A percentile compares a stretch with the other conserved stretches of the same genome.
Evolutionary conservation across 1,140 invertebrate species (phyloP).

Genomic region (Drosophila tropicalis): DNA sequence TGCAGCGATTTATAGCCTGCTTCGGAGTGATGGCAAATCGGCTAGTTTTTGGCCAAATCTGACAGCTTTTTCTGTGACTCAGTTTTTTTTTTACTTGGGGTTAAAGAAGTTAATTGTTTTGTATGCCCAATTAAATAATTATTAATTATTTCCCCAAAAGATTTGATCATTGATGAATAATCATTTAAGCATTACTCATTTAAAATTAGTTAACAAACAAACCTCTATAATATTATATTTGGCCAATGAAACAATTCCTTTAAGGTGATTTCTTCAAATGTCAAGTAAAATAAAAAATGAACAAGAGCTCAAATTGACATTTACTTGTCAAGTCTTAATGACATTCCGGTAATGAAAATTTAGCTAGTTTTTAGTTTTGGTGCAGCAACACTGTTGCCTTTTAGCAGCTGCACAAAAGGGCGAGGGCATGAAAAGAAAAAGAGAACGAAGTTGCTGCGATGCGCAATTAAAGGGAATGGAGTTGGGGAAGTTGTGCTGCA

Average conservation of each 20-base stretch:
- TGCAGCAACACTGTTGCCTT: slow-evolving; percentile 33
- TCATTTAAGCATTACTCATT: no score
- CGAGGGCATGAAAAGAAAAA: slow-evolving; percentile 38
- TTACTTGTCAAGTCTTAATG: background rate
- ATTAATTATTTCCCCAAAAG: no score
- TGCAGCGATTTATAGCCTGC: slow-evolving; percentile 65
- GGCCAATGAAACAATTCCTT: no score
- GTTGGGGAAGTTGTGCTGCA: slow-evolving; percentile 41
- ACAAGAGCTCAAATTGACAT: background rate
- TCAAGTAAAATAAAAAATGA: background rate
- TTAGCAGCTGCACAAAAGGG: slow-evolving; percentile 45
- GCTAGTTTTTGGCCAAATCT: background rate
- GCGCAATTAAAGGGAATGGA: slow-evolving; percentile 69
- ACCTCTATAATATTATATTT: no score
- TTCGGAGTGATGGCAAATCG: slow-evolving; percentile 14
- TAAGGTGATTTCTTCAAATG: no score
- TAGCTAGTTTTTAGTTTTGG: slow-evolving; percentile 8
- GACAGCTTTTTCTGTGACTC: background rate
- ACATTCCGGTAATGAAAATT: background rate
- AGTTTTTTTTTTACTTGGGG: background rate
- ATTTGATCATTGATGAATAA: no score
- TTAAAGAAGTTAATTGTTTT: no score
- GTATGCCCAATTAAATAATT: no score
- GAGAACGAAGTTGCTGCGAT: slow-evolving; percentile 52
- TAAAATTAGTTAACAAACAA: no score